Evolutionary conservation across 2,888 invertebrate genomes (phyloP).

Genomic region (Drosophila barbarae): DNA sequence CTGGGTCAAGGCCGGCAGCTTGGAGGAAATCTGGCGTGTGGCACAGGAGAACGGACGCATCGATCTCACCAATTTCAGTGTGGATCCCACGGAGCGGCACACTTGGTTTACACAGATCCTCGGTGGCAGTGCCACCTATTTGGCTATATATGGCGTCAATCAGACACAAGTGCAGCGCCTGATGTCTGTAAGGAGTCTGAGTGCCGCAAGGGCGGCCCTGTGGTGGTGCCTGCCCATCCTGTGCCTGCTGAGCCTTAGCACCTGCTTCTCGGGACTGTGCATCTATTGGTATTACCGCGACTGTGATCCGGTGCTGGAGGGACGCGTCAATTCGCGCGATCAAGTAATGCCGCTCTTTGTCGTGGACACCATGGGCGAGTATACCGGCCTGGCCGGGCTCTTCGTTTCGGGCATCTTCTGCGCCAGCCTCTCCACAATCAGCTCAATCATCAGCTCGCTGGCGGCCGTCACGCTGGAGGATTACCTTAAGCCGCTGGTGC

Average conservation of each 20-base stretch:
- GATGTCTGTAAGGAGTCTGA: slow-evolving; percentile 85
- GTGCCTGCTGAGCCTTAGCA: slow-evolving; percentile 85
- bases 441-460: slow-evolving; percentile 93
- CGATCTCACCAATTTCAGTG: slow-evolving; percentile 85
- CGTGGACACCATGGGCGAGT: slow-evolving; percentile 85
- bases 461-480: slow-evolving; percentile 95
- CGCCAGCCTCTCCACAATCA: slow-evolving; percentile 94
- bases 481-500: slow-evolving; percentile 84
- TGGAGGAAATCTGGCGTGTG: slow-evolving; percentile 85
- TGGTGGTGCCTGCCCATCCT: slow-evolving; percentile 92
- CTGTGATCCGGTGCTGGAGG: slow-evolving; percentile 88
- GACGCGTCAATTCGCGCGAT: slow-evolving; percentile 84
- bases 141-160: slow-evolving; percentile 92
- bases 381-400: slow-evolving; percentile 91
- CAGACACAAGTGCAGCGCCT: slow-evolving; percentile 91
- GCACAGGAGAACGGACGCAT: slow-evolving; percentile 86
- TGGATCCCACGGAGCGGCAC: slow-evolving; percentile 90
- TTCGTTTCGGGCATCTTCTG: slow-evolving; percentile 96
- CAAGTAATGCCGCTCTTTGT: slow-evolving; percentile 91
- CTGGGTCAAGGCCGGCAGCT: slow-evolving; percentile 85
- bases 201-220: slow-evolving; percentile 85
- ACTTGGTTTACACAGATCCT: slow-evolving; percentile 90
- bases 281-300: slow-evolving; percentile 90
- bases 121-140: slow-evolving; percentile 90
- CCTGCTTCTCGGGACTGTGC: slow-evolving; percentile 88